phyloP scores from a whole-genome alignment of 2,888 invertebrate genomes.

The Epinotia nisella region DNA sequence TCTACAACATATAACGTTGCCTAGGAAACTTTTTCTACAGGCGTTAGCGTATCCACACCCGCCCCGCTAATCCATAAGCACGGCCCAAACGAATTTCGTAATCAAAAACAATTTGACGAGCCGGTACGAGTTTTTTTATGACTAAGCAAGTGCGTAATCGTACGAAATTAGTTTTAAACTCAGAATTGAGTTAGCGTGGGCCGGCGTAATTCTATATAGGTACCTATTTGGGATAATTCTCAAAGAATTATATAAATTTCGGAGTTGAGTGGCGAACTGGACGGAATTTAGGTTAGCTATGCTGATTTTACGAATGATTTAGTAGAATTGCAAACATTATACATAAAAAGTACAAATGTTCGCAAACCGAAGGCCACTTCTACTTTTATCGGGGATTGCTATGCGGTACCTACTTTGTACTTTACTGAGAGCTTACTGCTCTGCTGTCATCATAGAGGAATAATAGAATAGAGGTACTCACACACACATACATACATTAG shows the following conservation, averaged over 20 bases:
- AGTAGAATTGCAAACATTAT: no score
- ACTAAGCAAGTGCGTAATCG: slow-evolving; percentile 26
- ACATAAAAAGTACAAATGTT: no score
- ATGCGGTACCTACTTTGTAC: no score
- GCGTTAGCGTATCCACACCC: no score
- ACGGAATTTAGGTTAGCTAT: neutral
- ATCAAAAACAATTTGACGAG: slow-evolving; percentile 12
- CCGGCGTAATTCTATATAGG: neutral
- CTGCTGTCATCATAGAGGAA: no score
- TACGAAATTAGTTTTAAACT: slow-evolving; percentile 24
- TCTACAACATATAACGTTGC: no score
- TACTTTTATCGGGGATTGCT: no score
- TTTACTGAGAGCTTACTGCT: no score
- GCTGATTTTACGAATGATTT: neutral
- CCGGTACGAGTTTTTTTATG: slow-evolving; percentile 1
- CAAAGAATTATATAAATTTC: slow-evolving; percentile 11
- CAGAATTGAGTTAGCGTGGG: neutral
- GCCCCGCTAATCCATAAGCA: neutral
- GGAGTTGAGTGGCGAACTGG: neutral
- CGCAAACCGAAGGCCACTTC: no score
- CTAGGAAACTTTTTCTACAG: no score
- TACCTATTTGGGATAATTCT: neutral
- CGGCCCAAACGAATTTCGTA: slow-evolving; percentile 16
- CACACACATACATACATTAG: no score
- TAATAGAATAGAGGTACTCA: no score